phyloP scores from a whole-genome alignment of 2,797 vertebrate genomes.

The Chelmon rostratus region DNA sequence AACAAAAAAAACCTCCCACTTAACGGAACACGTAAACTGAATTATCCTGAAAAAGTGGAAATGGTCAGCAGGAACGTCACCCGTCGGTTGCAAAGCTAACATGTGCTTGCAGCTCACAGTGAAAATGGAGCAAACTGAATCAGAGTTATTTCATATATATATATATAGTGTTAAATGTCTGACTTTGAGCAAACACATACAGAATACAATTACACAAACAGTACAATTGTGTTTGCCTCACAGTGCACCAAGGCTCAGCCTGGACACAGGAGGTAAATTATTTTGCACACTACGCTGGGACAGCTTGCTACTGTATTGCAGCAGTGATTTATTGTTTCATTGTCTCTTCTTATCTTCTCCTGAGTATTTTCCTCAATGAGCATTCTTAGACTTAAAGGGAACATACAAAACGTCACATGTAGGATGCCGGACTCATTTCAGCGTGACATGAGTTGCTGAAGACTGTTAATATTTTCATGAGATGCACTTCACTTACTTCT shows the following conservation, averaged over 20 bases:
- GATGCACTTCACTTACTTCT: too few species aligned
- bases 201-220: neutral
- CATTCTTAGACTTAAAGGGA: too few species aligned
- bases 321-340: neutral
- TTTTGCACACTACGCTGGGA: neutral
- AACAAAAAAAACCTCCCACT: too few species aligned
- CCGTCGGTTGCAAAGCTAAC: neutral
- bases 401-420: too few species aligned
- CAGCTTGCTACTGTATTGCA: neutral
- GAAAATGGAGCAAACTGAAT: neutral
- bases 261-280: neutral
- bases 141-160: neutral
- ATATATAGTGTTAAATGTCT: neutral
- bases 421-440: too few species aligned
- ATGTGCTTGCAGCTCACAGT: neutral
- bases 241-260: neutral
- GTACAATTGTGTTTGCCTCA: neutral
- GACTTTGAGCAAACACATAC: neutral
- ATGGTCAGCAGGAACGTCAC: neutral
- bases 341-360: neutral
- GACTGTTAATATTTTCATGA: too few species aligned
- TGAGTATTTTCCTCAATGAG: too few species aligned
- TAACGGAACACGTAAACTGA: neutral
- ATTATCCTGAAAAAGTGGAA: conserved; percentile 15
- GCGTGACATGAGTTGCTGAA: too few species aligned